Evolutionary conservation across 2,888 invertebrate genomes (phyloP).

Genomic region (Phyllotreta cruciferae): DNA sequence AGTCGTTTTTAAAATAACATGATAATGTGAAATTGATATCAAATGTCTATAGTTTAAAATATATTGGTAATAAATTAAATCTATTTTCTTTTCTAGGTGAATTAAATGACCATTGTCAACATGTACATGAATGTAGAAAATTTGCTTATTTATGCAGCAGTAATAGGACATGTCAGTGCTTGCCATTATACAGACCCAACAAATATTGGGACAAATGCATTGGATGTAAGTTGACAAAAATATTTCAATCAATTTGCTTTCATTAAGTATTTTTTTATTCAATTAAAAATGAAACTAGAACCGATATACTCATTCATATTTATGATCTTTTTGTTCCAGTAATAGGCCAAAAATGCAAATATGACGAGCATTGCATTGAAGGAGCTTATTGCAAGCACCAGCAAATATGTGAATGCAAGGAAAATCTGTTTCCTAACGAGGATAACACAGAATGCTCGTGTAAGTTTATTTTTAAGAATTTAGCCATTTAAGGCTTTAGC

Average conservation of each 20-base stretch:
- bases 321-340: slow-evolving; percentile 48
- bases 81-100: slow-evolving; percentile 36
- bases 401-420: slow-evolving; percentile 56
- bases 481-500: no score
- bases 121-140: slow-evolving; percentile 50
- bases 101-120: slow-evolving; percentile 44
- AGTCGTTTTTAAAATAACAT: no score
- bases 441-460: slow-evolving; percentile 50
- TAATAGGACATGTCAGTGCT: slow-evolving; percentile 56
- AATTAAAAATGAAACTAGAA: not conserved
- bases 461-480: slow-evolving; percentile 37
- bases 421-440: slow-evolving; percentile 47
- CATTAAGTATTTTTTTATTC: not conserved
- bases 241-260: not conserved
- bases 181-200: slow-evolving; percentile 51
- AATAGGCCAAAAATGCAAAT: slow-evolving; percentile 55
- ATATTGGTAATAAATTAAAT: no score
- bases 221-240: slow-evolving; percentile 50
- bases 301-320: no score
- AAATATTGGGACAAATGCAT: slow-evolving; percentile 52
- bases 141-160: slow-evolving; percentile 56
- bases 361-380: slow-evolving; percentile 59
- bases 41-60: no score
- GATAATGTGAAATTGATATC: no score
- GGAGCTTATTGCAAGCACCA: slow-evolving; percentile 58